phyloP scores from a whole-genome alignment of 2,888 invertebrate species.

The Tryphoninae sp. region DNA sequence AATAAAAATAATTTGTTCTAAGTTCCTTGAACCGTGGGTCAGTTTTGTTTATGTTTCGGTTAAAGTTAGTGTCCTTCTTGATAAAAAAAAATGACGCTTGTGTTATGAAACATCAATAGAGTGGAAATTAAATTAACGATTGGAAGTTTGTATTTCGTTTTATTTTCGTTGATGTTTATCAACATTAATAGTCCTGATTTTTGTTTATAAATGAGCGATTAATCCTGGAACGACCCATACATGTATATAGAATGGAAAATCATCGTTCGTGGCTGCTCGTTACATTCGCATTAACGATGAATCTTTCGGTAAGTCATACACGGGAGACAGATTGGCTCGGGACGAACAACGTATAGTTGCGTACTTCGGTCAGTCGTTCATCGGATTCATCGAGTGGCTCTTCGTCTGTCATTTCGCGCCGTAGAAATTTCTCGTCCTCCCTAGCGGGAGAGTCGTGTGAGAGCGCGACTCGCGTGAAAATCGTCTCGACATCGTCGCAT shows the following conservation, averaged over 20 bases:
- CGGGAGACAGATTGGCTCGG: slow-evolving; percentile 26
- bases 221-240: slow-evolving; percentile 29
- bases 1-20: too few relatives aligned
- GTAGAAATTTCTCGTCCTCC: slow-evolving; percentile 4
- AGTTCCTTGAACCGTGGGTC: too few relatives aligned
- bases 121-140: too few relatives aligned
- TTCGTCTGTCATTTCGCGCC: slow-evolving; percentile 29
- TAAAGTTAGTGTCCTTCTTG: too few relatives aligned
- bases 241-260: slow-evolving; percentile 30
- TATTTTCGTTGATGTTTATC: too few relatives aligned
- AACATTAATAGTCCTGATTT: too few relatives aligned
- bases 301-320: not conserved
- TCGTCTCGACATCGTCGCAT: slow-evolving; percentile 12
- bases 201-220: too few relatives aligned
- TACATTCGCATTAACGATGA: slow-evolving; percentile 29
- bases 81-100: too few relatives aligned
- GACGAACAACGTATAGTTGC: not conserved
- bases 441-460: slow-evolving; percentile 4
- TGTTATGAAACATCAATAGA: too few relatives aligned
- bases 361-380: slow-evolving; percentile 50
- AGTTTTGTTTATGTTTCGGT: too few relatives aligned
- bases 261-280: slow-evolving; percentile 31
- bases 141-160: too few relatives aligned
- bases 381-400: slow-evolving; percentile 50
- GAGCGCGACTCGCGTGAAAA: not conserved